Percentiles rank a stretch among this genome's conserved stretches.
Evolutionary conservation across 1,140 invertebrate species (phyloP).

Genomic region (Xylocopa sonorina): DNA sequence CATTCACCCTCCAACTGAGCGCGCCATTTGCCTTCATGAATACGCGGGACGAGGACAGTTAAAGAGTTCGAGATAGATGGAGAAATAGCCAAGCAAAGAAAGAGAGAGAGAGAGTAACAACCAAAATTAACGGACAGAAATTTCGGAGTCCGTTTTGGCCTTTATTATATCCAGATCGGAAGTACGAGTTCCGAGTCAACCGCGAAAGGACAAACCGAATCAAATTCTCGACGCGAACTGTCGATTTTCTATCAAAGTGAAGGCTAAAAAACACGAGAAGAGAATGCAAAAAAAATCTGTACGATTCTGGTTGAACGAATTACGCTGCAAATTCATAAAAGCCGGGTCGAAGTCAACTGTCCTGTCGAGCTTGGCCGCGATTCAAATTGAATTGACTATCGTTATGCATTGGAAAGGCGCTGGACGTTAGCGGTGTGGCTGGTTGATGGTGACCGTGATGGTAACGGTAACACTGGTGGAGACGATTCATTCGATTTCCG

Average conservation of each 20-base stretch:
- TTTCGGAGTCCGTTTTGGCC: conserved; percentile 48
- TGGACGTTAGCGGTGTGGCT: not conserved
- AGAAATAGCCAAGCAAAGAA: not conserved
- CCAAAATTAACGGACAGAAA: conserved; percentile 8
- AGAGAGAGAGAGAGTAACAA: conserved; percentile 8
- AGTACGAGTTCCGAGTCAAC: conserved; percentile 18
- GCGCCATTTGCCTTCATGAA: conserved; percentile 19
- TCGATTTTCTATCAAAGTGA: conserved; percentile 23
- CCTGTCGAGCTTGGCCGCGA: conserved; percentile 70
- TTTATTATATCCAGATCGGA: conserved; percentile 44
- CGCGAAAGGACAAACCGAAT: conserved; percentile 9
- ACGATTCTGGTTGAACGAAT: conserved; percentile 50
- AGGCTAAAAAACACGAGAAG: conserved; percentile 9
- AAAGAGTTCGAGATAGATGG: not conserved
- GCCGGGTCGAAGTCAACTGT: conserved; percentile 71
- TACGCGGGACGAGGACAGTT: conserved; percentile 15
- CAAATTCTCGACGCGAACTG: not conserved
- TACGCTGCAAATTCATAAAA: conserved; percentile 58
- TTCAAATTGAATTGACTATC: conserved; percentile 75
- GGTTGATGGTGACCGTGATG: conserved; percentile 14
- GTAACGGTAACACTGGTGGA: conserved; percentile 39
- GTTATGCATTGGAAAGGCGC: conserved; percentile 61
- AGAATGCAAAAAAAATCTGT: conserved; percentile 51
- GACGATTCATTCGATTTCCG: conserved; percentile 69
- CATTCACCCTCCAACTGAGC: conserved; percentile 45